Evolutionary conservation across 1,140 invertebrate genomes (phyloP), one percentile per base, ranked within the genome.

Genomic region (Zaprionus lachaisei): DNA sequence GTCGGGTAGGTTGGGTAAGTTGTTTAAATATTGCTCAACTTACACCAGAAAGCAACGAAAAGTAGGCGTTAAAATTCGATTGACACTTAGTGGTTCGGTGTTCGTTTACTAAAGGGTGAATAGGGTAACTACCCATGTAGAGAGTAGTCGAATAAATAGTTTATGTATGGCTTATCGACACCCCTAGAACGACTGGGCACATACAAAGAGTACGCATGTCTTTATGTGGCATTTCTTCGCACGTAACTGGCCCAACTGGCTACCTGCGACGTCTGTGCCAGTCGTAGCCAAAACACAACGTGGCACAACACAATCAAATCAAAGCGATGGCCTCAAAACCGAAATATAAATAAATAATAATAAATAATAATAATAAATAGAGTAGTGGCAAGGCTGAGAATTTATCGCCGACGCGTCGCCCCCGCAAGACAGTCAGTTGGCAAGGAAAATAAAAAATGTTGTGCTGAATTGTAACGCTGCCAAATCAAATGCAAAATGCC

Each of bases 331-430:
- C 81, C 81, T 83, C 69, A 81, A 84, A 78, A 84, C 41, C 41
- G 15, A 15, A 15, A 41, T n/a, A n/a, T 73, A 84, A 84, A 84
- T 84, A 82, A 67, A 82, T 84, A 84, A 72, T 72, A 77, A 77
- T 73, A 84, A 84, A 84, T 84, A 82, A 67, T n/a, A n/a, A 82
- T 84, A 84, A 72, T 72, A 77, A 77, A 72, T 55, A 57, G 73
- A 70, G 72, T 47, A 58, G 55, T 49, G 34, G 64, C 28, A 54
- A 65, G 55, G 41, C 55, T 54, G 57, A 70, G 64, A 85, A 78
- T 85, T 85, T 84, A 84, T 84, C 61, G 74, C 55, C 51, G 74
- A 17, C 41, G 41, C 41, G 6, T 47, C n/a, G n/a, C n/a, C n/a
- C 64, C 41, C 47, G 54, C 26, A 51, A 44, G 34, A 38, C 56